Conservation (phyloP, 2,797 vertebrate genomes). For the Avahi laniger region DNA sequence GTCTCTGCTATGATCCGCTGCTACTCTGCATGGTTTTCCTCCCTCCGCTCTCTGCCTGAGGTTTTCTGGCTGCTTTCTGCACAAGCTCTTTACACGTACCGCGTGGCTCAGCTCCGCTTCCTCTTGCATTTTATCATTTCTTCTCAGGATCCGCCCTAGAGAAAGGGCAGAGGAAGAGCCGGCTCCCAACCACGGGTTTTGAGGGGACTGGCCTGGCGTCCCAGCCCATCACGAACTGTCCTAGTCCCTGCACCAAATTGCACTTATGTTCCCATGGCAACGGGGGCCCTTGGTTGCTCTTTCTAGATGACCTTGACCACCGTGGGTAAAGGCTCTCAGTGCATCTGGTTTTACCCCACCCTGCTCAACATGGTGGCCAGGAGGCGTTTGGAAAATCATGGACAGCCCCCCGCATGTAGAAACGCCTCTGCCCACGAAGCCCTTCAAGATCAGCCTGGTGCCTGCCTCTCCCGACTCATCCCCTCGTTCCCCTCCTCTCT, state of each 20-base stretch:
- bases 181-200: background rate
- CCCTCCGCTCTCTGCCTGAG: conserved; percentile 12
- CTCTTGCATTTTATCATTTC: background rate
- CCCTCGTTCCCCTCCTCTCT: background rate
- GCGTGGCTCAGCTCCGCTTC: background rate
- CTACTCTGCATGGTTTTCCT: background rate
- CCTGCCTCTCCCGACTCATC: background rate
- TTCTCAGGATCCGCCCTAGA: background rate
- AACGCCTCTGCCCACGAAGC: background rate
- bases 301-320: background rate
- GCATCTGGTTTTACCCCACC: background rate
- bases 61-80: conserved; percentile 42
- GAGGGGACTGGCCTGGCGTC: background rate
- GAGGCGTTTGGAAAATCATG: background rate
- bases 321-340: background rate
- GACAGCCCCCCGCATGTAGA: background rate
- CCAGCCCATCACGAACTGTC: too few species aligned
- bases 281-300: background rate
- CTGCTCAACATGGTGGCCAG: background rate
- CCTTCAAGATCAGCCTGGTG: background rate
- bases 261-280: background rate
- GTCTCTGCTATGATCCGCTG: background rate
- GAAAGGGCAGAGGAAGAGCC: background rate
- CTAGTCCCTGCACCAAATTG: background rate
- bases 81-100: background rate